These are phyloP conservation scores for Peucedramus taeniatus DNA, from an alignment of 2,113 vertebrate species.

Conservation along the genomic window DNA sequence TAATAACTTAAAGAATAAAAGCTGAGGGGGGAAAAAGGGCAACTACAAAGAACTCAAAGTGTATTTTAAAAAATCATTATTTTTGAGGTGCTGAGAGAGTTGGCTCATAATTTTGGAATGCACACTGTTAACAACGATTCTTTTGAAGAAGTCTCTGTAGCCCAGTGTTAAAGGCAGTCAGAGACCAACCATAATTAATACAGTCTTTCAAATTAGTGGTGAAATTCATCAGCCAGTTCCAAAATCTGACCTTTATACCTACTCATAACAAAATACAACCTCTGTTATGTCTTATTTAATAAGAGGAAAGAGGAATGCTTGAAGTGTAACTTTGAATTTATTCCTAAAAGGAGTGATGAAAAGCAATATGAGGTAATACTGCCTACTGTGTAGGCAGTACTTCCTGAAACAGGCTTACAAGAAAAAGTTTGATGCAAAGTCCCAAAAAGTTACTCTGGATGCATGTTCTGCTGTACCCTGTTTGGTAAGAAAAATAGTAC, in stretches of 20 bases:
- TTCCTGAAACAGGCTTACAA: neutral
- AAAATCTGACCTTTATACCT: slow-evolving; percentile 22
- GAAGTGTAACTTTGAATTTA: neutral
- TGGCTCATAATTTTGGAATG: slow-evolving; percentile 53
- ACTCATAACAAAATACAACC: neutral
- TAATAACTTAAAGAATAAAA: slow-evolving; percentile 7
- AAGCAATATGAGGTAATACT: neutral
- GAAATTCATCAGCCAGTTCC: slow-evolving; percentile 5
- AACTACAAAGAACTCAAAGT: slow-evolving; percentile 36
- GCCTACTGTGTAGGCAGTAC: rapidly evolving
- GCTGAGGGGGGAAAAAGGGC: too few species aligned
- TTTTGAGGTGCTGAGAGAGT: slow-evolving; percentile 50
- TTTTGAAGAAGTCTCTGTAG: slow-evolving; percentile 53
- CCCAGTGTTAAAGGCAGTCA: slow-evolving; percentile 31
- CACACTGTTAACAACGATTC: slow-evolving; percentile 19
- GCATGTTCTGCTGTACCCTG: neutral
- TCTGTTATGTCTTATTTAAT: neutral
- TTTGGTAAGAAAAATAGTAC: neutral
- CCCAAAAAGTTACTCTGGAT: neutral
- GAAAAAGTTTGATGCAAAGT: neutral
- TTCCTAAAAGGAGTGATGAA: neutral
- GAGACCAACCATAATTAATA: slow-evolving; percentile 42
- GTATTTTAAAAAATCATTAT: slow-evolving; percentile 46
- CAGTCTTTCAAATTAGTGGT: slow-evolving; percentile 43
- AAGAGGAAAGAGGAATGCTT: neutral